Base-by-base conservation (phyloP, 2,888 invertebrate species). In the Harpagoxenus sublaevis region DNA sequence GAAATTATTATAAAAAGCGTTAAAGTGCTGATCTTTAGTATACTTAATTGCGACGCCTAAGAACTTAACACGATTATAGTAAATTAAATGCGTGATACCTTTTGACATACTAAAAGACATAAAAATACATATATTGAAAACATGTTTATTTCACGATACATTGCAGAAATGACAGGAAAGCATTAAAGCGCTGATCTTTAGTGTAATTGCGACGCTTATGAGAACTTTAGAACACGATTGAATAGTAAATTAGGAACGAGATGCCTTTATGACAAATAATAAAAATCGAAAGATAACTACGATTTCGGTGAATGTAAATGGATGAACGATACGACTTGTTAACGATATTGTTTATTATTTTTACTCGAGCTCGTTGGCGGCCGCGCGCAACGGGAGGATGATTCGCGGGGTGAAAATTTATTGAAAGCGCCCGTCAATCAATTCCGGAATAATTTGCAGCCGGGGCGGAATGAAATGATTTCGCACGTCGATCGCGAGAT, bases 401-500 rank as follows among this genome's bases (percentile, higher is more conserved):
- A 79, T 71, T 60, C 48, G 73, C 57, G 42, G 79, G 70, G 79
- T 60, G 79, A 48, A 79, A 79, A 79, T 79, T 79, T 71, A 71
- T 79, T 79, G 73, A 79, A 79, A 79, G 79, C 79, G 57, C 48
- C 79, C 23, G 73, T 79, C 79, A 79, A 79, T 79, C 79, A 79
- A 71, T 48, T 35, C 9, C 48, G 48, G 57, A 79, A 79, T 79
- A 81, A 81, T 73, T 81, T 73, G 73, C 73, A 18, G 77, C 39
- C 60, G 28, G 60, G n/a, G 78, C 79, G 79, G 60, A 73, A 81
- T 81, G 79, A 81, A 81, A 81, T 81, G 73, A 81, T 81, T 81
- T 81, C 79, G 79, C 79, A 81, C 79, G 79, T 73, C 73, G 73
- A 73, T 73, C 79, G 79, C 60, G 79, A 81, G 79, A 81, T 81